Conservation (phyloP, 2,113 vertebrate genomes). For the Paramisgurnus dabryanus region DNA sequence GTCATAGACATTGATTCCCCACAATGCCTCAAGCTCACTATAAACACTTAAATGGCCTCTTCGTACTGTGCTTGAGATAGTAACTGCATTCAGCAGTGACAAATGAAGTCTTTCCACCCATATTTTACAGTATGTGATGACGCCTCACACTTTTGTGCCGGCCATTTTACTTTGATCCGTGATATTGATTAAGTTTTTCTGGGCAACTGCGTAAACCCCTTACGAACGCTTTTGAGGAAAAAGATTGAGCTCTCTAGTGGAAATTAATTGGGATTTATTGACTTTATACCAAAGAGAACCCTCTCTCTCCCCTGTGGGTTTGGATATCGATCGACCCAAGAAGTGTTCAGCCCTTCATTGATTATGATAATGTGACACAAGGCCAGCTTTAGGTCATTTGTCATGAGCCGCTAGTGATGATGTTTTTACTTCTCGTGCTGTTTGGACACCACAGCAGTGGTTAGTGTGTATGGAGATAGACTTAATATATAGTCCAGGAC, state of each 20-base stretch:
- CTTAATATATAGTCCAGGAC: not conserved
- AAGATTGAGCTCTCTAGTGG: constrained; percentile 17
- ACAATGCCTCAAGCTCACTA: not conserved
- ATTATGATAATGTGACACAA: constrained; percentile 60
- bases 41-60: constrained; percentile 12
- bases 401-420: constrained; percentile 39
- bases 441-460: not conserved
- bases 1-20: constrained; percentile 17
- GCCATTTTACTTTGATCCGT: constrained; percentile 23
- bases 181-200: constrained; percentile 31
- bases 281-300: constrained; percentile 43
- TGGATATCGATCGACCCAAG: constrained; percentile 44
- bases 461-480: constrained; percentile 3
- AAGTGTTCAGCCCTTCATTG: constrained; percentile 44
- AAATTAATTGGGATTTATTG: constrained; percentile 50
- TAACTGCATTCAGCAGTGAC: not conserved
- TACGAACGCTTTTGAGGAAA: constrained; percentile 10
- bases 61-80: not conserved
- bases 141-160: not conserved
- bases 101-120: not conserved
- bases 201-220: not conserved
- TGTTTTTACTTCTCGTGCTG: constrained; percentile 36
- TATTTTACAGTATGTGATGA: not conserved
- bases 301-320: constrained; percentile 21
- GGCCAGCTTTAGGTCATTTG: constrained; percentile 55